A percentile compares a stretch with the other conserved stretches of the same genome.
Evolutionary conservation across 1,140 invertebrate genomes (phyloP).

Genomic region (Zaprionus nigranus): DNA sequence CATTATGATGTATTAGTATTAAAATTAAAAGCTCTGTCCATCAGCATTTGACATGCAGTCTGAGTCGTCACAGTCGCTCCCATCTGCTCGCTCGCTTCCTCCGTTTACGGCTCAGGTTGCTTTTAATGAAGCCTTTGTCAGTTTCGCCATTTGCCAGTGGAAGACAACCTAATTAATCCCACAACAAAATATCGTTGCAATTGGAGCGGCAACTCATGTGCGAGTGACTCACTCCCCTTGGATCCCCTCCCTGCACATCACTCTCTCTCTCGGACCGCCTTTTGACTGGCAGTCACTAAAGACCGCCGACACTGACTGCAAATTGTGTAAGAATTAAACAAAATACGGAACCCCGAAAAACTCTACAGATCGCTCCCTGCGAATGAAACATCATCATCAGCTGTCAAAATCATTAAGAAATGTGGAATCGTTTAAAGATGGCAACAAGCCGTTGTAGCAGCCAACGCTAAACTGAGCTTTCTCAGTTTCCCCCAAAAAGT

Average conservation of each 20-base stretch:
- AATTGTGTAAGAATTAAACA: slow-evolving; percentile 63
- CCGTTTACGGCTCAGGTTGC: slow-evolving; percentile 57
- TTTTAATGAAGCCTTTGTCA: slow-evolving; percentile 71
- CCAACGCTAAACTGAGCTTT: slow-evolving; percentile 64
- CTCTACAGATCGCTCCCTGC: slow-evolving; percentile 45
- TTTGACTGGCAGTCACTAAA: slow-evolving; percentile 77
- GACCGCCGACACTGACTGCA: slow-evolving; percentile 65
- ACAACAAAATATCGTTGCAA: slow-evolving; percentile 3
- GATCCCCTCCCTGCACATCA: not conserved
- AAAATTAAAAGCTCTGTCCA: slow-evolving; percentile 76
- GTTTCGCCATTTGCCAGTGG: slow-evolving; percentile 3
- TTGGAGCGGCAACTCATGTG: slow-evolving; percentile 10
- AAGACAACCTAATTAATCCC: slow-evolving; percentile 60
- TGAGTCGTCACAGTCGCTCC: not conserved
- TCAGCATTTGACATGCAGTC: slow-evolving; percentile 47
- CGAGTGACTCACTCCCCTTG: slow-evolving; percentile 8
- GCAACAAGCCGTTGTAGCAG: slow-evolving; percentile 24
- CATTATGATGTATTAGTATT: slow-evolving; percentile 80
- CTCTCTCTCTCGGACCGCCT: too few relatives aligned
- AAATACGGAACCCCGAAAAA: slow-evolving; percentile 32
- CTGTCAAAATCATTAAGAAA: slow-evolving; percentile 81
- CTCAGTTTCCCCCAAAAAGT: slow-evolving; percentile 16
- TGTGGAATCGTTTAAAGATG: slow-evolving; percentile 80
- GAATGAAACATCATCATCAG: slow-evolving; percentile 77
- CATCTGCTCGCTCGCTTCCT: not conserved